These are phyloP conservation scores for Clivina fossor DNA, from an alignment of 2,888 invertebrate genomes.

Conservation along the genomic window DNA sequence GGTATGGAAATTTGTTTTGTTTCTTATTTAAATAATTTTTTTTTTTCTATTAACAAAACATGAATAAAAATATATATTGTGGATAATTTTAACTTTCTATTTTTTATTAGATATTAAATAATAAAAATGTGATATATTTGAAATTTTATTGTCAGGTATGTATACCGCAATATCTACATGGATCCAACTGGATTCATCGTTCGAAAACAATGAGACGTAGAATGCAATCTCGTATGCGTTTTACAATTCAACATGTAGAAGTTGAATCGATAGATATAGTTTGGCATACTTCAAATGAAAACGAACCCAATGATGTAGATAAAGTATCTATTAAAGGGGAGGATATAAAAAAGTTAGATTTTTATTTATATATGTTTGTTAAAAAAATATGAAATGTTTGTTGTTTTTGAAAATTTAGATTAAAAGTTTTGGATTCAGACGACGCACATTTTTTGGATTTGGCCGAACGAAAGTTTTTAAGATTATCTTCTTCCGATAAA, in stretches of 20 bases:
- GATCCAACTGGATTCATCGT: conserved; percentile 78
- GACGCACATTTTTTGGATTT: conserved; percentile 87
- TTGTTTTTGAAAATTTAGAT: conserved; percentile 50
- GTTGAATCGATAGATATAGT: conserved; percentile 81
- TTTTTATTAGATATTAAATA: no score
- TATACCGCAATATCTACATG: conserved; percentile 66
- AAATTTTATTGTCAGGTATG: conserved; percentile 49
- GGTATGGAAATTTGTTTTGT: no score
- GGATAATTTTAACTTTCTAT: no score
- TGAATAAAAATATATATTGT: no score
- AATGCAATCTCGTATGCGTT: conserved; percentile 53
- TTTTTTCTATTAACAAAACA: no score
- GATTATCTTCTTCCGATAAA: conserved; percentile 72
- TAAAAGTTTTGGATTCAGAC: conserved; percentile 83
- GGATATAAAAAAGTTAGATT: conserved; percentile 65
- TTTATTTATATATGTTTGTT: background rate
- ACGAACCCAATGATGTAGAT: conserved; percentile 67
- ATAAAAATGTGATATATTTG: no score
- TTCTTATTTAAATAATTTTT: no score
- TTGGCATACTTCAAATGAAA: conserved; percentile 67
- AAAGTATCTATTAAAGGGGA: conserved; percentile 70
- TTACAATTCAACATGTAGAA: conserved; percentile 80
- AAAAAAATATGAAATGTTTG: conserved; percentile 4
- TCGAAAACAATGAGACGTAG: conserved; percentile 69
- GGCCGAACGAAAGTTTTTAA: conserved; percentile 84